These are phyloP conservation scores for Empis livida DNA, from an alignment of 2,888 invertebrate genomes.

Conservation along the genomic window DNA sequence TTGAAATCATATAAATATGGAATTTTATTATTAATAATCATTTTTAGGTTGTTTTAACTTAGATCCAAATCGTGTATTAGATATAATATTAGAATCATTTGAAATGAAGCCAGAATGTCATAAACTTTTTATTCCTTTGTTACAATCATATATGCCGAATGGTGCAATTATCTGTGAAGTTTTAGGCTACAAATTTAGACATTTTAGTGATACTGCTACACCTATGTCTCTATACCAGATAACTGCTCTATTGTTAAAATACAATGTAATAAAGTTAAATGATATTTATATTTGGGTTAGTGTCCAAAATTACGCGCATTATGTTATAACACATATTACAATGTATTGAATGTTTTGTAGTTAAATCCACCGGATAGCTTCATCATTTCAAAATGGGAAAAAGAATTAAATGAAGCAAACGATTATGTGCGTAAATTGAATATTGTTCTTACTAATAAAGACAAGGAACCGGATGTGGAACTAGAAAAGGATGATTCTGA, in stretches of 20 bases:
- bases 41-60: slow-evolving; percentile 88
- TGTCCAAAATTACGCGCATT: not conserved
- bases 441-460: slow-evolving; percentile 67
- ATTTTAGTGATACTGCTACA: slow-evolving; percentile 47
- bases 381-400: slow-evolving; percentile 70
- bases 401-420: slow-evolving; percentile 67
- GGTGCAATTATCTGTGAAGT: slow-evolving; percentile 83
- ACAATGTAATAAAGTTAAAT: slow-evolving; percentile 71
- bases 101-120: slow-evolving; percentile 72
- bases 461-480: slow-evolving; percentile 58
- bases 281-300: slow-evolving; percentile 85
- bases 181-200: slow-evolving; percentile 82
- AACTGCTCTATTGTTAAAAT: slow-evolving; percentile 79
- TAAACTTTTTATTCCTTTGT: slow-evolving; percentile 71
- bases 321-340: not conserved
- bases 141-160: slow-evolving; percentile 81
- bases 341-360: slow-evolving; percentile 39
- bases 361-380: slow-evolving; percentile 72
- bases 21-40: slow-evolving; percentile 16
- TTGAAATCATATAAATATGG: not conserved
- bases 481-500: slow-evolving; percentile 54
- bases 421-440: slow-evolving; percentile 80
- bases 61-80: slow-evolving; percentile 94
- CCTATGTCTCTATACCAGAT: slow-evolving; percentile 79
- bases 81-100: slow-evolving; percentile 92